These are phyloP conservation scores for Drosophila busckii DNA, from an alignment of 1,140 invertebrate genomes.

Conservation along the genomic window DNA sequence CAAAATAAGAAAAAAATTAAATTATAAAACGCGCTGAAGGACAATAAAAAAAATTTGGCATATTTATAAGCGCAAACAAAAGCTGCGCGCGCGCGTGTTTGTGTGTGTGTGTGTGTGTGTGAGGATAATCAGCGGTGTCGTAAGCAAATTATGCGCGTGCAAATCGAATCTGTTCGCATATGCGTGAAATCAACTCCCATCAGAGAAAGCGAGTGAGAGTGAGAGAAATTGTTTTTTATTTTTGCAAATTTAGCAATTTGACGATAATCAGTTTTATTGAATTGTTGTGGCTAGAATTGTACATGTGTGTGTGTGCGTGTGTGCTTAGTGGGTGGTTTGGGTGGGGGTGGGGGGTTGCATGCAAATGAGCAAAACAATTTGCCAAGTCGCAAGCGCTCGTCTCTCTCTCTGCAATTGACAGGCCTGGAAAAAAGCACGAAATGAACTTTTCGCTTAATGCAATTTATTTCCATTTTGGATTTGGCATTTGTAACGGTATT, in stretches of 20 bases:
- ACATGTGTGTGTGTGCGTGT: neutral
- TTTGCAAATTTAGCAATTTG: slow-evolving; percentile 65
- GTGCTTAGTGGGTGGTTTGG: neutral
- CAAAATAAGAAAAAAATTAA: slow-evolving; percentile 27
- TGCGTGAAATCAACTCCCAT: slow-evolving; percentile 57
- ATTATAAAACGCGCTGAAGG: slow-evolving; percentile 1
- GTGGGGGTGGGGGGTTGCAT: slow-evolving; percentile 18
- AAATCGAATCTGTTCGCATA: slow-evolving; percentile 72
- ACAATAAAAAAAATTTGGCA: slow-evolving; percentile 55
- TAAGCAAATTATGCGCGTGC: slow-evolving; percentile 48
- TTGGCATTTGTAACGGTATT: no score
- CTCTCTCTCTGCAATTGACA: slow-evolving; percentile 41
- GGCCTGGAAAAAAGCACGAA: slow-evolving; percentile 6
- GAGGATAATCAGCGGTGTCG: slow-evolving; percentile 17
- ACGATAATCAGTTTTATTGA: slow-evolving; percentile 75
- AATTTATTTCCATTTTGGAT: no score
- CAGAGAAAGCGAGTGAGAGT: no score
- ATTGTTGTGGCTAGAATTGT: slow-evolving; percentile 27
- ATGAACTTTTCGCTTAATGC: no score
- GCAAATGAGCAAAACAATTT: slow-evolving; percentile 59
- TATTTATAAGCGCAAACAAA: slow-evolving; percentile 69
- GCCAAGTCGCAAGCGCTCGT: neutral
- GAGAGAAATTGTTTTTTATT: no score
- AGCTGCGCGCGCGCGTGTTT: neutral
- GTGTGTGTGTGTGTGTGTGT: slow-evolving; percentile 2